Conservation (phyloP, 2,888 invertebrate genomes). For the Cepaea hortensis region DNA sequence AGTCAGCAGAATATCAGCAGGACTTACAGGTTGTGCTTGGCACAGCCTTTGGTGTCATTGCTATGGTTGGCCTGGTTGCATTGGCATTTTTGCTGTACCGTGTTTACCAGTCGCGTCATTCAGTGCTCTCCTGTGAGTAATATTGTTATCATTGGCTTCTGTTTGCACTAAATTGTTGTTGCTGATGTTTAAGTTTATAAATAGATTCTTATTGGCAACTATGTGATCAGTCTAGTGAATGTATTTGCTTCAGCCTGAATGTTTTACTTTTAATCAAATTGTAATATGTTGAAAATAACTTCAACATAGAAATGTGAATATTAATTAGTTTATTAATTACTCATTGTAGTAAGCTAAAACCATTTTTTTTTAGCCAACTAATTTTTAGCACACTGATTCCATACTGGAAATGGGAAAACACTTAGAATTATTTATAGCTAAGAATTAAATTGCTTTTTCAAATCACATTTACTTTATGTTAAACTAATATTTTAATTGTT, state of each 20-base stretch:
- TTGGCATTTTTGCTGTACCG: slow-evolving; percentile 63
- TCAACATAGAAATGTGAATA: no score
- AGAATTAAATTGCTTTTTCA: no score
- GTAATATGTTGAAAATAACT: no score
- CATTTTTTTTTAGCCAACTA: no score
- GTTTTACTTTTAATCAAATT: no score
- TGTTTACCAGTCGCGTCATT: slow-evolving; percentile 57
- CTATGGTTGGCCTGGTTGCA: slow-evolving; percentile 63
- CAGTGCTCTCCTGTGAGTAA: slow-evolving; percentile 46
- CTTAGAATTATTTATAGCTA: no score
- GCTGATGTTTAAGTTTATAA: background rate
- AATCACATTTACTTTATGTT: background rate
- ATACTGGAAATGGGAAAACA: no score
- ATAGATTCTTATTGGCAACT: background rate
- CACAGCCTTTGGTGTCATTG: slow-evolving; percentile 69
- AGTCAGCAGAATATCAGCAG: slow-evolving; percentile 65
- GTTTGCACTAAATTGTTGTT: background rate
- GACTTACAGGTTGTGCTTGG: slow-evolving; percentile 68
- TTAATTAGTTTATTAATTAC: no score
- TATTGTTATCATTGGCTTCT: background rate
- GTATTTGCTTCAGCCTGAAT: no score
- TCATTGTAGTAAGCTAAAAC: no score
- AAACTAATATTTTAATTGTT: background rate
- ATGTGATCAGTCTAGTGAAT: background rate
- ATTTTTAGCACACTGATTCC: no score